Evolutionary conservation across 1,140 invertebrate species (phyloP), one percentile per base, ranked within the genome.

Genomic region (Chironomus striatipennis): DNA sequence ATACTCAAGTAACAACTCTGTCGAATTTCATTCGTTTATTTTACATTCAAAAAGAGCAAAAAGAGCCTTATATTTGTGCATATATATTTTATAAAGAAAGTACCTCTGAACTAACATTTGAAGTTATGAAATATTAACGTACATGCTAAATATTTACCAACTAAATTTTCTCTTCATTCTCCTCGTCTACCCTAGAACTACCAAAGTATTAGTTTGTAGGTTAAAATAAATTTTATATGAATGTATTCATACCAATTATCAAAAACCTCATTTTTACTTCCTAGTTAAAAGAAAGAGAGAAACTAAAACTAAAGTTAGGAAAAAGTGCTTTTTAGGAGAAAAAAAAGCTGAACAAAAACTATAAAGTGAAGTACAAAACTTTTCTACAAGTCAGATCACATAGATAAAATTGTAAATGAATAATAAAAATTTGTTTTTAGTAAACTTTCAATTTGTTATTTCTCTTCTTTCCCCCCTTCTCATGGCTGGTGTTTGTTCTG

Each of bases 111-210:
- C 65, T 70, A 70, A 70, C 65, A 70, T 70, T 57, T 18, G 17
- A 18, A 70, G 47, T 57, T 21, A 70, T 70, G 65, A 70, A 70
- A 70, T 70, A 70, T 70, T 70, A 70, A 70, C 77, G 12, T 74
- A 72, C 74, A 77, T 76, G 18, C 57, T 74, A 73, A 75, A 72
- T 74, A 74, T 43, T 72, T 74, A 74, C 9, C 72, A 21, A 70
- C 7, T 18, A 17, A 57, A 57, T 57, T 57, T 57, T 57, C 47
- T 57, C n/a, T n/a, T 12, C 47, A 12, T 57, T 1, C 10, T n/a
- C 47, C 24, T 34, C 24, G 24, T 34, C 24, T 34, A 34, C 24
- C 24, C 5, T 34, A 34, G 5, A 2, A 34, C 5, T 34, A 34
- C 24, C 1, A 34, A 34, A 34, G 24, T 34, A 2, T 34, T 34